phyloP scores from a whole-genome alignment of 2,797 vertebrate species.

The Periparus ater region DNA sequence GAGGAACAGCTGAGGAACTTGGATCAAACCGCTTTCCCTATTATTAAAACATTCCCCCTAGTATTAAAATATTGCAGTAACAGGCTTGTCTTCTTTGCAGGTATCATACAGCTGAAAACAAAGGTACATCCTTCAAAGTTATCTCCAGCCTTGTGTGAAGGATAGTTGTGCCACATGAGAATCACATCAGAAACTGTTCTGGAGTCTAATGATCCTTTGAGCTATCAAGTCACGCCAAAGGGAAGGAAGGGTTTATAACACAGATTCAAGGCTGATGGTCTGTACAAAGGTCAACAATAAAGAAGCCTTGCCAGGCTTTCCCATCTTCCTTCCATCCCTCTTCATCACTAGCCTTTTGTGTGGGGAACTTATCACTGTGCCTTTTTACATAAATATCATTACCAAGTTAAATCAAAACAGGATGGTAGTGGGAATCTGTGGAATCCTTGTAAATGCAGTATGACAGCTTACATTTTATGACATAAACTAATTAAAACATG shows the following conservation, averaged over 20 bases:
- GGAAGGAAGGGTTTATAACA: neutral
- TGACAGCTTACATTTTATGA: conserved; percentile 25
- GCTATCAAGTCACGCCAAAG: neutral
- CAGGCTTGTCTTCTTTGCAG: neutral
- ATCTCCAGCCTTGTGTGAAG: neutral
- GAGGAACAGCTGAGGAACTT: neutral
- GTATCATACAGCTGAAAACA: neutral
- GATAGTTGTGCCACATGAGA: neutral
- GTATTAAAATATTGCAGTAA: neutral
- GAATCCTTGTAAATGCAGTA: conserved; percentile 29
- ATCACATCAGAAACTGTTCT: neutral
- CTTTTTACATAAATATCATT: conserved; percentile 11
- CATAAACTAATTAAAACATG: conserved; percentile 38
- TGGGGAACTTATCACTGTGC: neutral
- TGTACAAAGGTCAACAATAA: neutral
- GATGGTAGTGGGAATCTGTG: neutral
- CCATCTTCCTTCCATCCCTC: neutral
- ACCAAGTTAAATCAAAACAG: conserved; percentile 11
- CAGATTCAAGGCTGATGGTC: neutral
- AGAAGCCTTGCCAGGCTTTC: neutral
- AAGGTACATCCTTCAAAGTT: neutral
- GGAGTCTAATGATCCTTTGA: neutral
- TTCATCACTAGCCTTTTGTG: neutral
- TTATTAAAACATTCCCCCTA: neutral
- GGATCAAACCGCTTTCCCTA: neutral